phyloP scores from a whole-genome alignment of 2,888 invertebrate genomes.

The Pheosia gnoma region DNA sequence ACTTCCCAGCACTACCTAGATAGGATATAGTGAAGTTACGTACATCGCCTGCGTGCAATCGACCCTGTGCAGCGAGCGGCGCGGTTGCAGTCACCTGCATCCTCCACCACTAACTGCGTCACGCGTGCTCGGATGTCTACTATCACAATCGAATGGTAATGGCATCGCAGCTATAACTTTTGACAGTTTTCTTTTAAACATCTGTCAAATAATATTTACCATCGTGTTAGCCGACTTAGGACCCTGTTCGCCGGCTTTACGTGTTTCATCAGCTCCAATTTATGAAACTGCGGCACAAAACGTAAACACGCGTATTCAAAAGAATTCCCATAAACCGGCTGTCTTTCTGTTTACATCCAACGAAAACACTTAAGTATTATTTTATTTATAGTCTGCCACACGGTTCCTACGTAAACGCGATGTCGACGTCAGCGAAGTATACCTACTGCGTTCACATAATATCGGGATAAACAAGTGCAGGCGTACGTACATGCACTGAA shows the following conservation, averaged over 20 bases:
- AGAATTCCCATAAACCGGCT: constrained; percentile 14
- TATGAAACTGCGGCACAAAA: background rate
- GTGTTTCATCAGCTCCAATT: background rate
- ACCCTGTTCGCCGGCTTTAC: background rate
- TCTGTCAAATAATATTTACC: no score
- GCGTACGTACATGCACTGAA: constrained; percentile 67
- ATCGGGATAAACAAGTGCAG: constrained; percentile 58
- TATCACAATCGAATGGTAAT: no score
- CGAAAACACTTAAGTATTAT: constrained; percentile 34
- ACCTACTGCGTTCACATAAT: constrained; percentile 36
- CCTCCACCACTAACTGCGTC: background rate
- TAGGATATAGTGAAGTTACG: background rate
- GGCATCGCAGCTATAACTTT: no score
- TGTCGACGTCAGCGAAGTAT: constrained; percentile 44
- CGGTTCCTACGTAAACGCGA: constrained; percentile 43
- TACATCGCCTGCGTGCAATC: constrained; percentile 1
- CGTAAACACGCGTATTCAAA: constrained; percentile 3
- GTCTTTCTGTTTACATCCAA: constrained; percentile 44
- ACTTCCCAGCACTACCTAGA: background rate
- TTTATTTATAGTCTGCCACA: constrained; percentile 49
- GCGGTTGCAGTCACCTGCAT: constrained; percentile 20
- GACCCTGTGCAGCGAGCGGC: constrained; percentile 16
- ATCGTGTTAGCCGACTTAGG: no score
- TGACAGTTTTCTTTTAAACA: no score
- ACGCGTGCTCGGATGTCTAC: no score